phyloP scores from a whole-genome alignment of 2,888 invertebrate genomes.

The Spatulosminthurus flaviceps region DNA sequence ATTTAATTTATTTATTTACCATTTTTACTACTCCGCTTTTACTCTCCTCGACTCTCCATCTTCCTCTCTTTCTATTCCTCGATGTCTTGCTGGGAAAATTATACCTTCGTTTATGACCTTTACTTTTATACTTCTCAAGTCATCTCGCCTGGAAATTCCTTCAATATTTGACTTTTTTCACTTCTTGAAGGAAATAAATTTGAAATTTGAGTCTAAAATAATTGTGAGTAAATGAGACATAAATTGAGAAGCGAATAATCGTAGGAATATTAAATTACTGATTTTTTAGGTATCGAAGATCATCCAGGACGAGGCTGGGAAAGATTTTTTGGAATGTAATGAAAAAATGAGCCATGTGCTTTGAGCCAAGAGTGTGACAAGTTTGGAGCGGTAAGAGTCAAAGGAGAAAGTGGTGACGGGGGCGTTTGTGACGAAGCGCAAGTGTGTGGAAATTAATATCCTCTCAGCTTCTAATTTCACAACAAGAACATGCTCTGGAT shows the following conservation, averaged over 20 bases:
- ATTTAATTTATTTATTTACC: conserved; percentile 30
- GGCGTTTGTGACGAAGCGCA: not conserved
- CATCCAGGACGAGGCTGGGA: too few species aligned
- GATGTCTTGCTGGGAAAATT: not conserved
- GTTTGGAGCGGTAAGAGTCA: not conserved
- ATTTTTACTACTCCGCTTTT: conserved; percentile 5
- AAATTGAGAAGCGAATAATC: too few species aligned
- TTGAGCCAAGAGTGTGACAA: not conserved
- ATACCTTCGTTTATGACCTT: too few species aligned
- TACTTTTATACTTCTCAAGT: too few species aligned
- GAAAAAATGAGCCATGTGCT: not conserved
- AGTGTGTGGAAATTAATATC: not conserved
- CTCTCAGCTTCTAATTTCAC: not conserved
- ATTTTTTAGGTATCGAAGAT: too few species aligned
- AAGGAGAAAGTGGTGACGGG: not conserved
- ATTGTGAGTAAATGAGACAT: too few species aligned
- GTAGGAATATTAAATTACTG: too few species aligned
- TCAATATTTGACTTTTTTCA: too few species aligned
- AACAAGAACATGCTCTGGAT: not conserved
- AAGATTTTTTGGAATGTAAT: too few species aligned
- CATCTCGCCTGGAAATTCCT: too few species aligned
- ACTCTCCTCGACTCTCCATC: not conserved
- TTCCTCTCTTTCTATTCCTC: not conserved
- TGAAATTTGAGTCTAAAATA: too few species aligned
- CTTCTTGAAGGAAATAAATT: not conserved